These are phyloP conservation scores for Drosophila sp. DNA, from an alignment of 1,140 invertebrate species.

Conservation along the genomic window DNA sequence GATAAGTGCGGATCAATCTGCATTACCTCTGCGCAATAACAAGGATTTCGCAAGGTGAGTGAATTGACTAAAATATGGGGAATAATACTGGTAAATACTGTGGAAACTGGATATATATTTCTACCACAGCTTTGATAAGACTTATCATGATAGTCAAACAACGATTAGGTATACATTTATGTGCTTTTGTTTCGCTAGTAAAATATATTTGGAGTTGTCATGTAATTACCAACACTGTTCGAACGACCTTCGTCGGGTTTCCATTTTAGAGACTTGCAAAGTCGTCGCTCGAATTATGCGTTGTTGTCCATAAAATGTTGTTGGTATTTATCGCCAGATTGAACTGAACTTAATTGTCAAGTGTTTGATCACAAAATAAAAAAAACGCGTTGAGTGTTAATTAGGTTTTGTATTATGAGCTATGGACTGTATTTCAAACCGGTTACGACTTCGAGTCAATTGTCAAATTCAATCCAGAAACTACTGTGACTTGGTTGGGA, in stretches of 20 bases:
- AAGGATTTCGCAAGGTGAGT: slow-evolving; percentile 78
- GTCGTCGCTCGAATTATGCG: slow-evolving; percentile 18
- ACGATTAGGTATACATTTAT: too few species aligned
- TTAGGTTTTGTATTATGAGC: slow-evolving; percentile 6
- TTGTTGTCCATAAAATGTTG: slow-evolving; percentile 35
- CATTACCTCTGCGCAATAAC: slow-evolving; percentile 39
- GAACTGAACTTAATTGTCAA: slow-evolving; percentile 31
- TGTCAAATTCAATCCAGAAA: slow-evolving; percentile 37
- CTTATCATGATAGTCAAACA: too few species aligned
- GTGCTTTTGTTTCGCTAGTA: too few species aligned
- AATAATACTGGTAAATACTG: too few species aligned
- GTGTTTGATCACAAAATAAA: slow-evolving; percentile 16
- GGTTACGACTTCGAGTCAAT: slow-evolving; percentile 40
- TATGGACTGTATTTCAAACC: slow-evolving; percentile 35
- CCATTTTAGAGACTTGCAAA: slow-evolving; percentile 32
- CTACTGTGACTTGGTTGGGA: slow-evolving; percentile 33
- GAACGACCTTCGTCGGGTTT: slow-evolving; percentile 12
- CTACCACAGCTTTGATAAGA: too few species aligned
- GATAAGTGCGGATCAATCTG: slow-evolving; percentile 59
- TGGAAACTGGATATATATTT: too few species aligned
- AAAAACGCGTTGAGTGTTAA: slow-evolving; percentile 17
- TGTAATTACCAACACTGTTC: not conserved
- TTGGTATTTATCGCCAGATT: slow-evolving; percentile 7
- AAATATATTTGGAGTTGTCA: not conserved
- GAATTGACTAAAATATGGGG: too few species aligned